Base-by-base conservation (phyloP, 2,113 vertebrate species). In the Coturnix japonica region DNA sequence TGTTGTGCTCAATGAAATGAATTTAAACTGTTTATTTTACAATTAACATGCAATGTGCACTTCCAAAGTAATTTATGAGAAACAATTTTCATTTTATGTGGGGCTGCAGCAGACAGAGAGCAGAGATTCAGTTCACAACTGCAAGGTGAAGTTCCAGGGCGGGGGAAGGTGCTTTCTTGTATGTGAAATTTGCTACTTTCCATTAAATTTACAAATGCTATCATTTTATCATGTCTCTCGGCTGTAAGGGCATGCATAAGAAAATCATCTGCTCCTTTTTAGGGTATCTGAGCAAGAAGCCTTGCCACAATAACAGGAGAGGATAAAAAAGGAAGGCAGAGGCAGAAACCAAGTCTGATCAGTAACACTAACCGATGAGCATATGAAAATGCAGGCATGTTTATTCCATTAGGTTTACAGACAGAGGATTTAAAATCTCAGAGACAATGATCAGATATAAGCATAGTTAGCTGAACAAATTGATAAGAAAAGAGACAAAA, bases 1-100 rank as follows among this genome's bases (percentile, higher is more conserved):
- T 92, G 90, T 95, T 95, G 93, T 92, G 92, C 89, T 96, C 95
- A 96, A 90, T 95, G 86, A 94, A 96, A 95, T 95, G 94, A 95
- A 96, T 95, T 95, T 90, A 93, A 94, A 90, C 89, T 94, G 92
- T 95, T 95, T 95, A 89, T 94, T 95, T 95, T 95, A 92, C 92
- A 95, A 94, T 95, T 95, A 96, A 92, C 71, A 94, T 94, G 89
- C 93, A 87, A 89, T 93, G 90, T 76, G 92, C 86, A 92, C 93
- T 95, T 93, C 91, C 6, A 6, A 93, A 94, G 83, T 95, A 96
- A 95, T 95, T 96, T 95, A 95, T 95, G 95, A 94, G 89, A 94
- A 95, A 92, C 86, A 89, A 92, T 95, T 96, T 95, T 90, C 90
- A 83, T 89, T 96, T 94, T 94, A 93, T 93, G 60, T 74, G 64